Evolutionary conservation across 2,888 invertebrate genomes (phyloP), one percentile per base, ranked within the genome.

Genomic region (Trachelus iudaicus): DNA sequence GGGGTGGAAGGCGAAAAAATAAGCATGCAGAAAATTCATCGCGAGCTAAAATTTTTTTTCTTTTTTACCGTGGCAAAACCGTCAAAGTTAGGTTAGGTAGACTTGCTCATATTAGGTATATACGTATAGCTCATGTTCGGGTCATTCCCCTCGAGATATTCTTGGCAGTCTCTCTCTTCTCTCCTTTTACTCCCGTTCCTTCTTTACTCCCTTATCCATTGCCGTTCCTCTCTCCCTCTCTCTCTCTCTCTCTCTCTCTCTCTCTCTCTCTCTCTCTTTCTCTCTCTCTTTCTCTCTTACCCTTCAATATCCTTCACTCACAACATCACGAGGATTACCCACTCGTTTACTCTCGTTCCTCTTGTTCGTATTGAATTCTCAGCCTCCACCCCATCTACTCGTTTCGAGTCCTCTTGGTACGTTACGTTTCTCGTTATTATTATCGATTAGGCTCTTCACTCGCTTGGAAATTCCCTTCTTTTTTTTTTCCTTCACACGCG

Each of bases 81-180:
- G 4, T 30, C 31, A 30, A 31, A 15, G 71, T 33, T 71, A 71
- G 34, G 71, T 31, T 34, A 15, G 15, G 71, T 34, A 33, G 15
- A 71, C 13, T 34, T 34, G 71, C 12, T 71, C 71, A 15, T 71
- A 71, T 71, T 71, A 71, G 71, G 71, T 74, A 83, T 82, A 83
- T 84, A 83, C 76, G 79, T 68, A 56, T 74, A 76, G 80, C 82
- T 85, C 83, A 86, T 84, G 86, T 86, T 87, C 86, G 86, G 89
- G 88, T 89, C 88, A 89, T 87, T 85, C 87, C 86, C 87, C 88
- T 85, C 84, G 80, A 83, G 87, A 87, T 89, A 89, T 89, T 89
- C 87, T 89, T 89, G 87, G 89, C 87, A 85, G 83, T 80, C 84
- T 82, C 83, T 83, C 82, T 71, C 40, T 82, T 83, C 77, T 81